phyloP scores from a whole-genome alignment of 2,797 vertebrate species.

The Gambelia wislizenii region DNA sequence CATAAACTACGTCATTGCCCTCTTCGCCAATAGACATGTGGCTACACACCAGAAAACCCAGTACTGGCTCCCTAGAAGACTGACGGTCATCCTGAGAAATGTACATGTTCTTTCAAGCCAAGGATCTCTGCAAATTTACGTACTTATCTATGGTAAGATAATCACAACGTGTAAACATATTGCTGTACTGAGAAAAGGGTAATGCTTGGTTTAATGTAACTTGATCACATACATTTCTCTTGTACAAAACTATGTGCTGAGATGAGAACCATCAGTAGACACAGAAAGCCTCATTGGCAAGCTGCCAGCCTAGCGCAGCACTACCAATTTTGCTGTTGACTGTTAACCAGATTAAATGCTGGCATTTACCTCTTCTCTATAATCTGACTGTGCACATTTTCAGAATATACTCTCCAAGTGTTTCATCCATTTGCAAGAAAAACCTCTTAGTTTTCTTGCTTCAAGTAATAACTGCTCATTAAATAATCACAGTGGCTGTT shows the following conservation, averaged over 20 bases:
- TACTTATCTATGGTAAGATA: neutral
- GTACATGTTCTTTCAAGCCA: neutral
- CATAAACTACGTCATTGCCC: neutral
- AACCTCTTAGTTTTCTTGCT: neutral
- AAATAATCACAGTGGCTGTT: neutral
- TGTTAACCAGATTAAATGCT: constrained; percentile 10
- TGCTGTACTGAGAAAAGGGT: neutral
- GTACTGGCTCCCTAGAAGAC: neutral
- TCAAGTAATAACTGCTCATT: neutral
- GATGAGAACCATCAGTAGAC: neutral
- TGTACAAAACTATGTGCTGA: constrained; percentile 1
- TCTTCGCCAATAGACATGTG: neutral
- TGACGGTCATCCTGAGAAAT: neutral
- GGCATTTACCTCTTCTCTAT: constrained; percentile 15
- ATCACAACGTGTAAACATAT: neutral
- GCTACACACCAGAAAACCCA: neutral
- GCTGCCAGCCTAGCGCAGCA: neutral
- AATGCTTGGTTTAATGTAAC: constrained; percentile 4
- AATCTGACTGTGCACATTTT: constrained; percentile 10
- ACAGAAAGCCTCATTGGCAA: neutral
- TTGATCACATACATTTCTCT: neutral
- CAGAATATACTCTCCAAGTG: neutral
- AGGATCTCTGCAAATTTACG: neutral
- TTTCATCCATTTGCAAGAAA: neutral
- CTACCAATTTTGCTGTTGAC: neutral